These are phyloP conservation scores for Chelonia mydas DNA, from an alignment of 2,797 vertebrate genomes.

Conservation along the genomic window DNA sequence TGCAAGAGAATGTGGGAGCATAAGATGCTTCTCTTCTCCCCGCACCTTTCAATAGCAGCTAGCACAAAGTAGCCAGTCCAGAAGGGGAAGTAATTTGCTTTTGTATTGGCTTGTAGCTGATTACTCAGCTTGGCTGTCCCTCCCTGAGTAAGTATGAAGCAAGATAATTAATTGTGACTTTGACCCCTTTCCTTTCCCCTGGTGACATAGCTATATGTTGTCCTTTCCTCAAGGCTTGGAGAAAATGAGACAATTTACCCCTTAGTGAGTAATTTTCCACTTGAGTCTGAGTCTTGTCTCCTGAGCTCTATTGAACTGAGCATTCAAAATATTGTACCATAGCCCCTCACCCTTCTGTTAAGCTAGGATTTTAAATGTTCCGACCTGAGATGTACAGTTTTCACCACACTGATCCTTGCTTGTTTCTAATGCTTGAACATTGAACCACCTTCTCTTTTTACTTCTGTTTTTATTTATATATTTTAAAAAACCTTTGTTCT, in stretches of 20 bases:
- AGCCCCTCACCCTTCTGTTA: background rate
- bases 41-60: background rate
- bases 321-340: slow-evolving; percentile 6
- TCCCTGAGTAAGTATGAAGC: background rate
- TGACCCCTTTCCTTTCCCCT: slow-evolving; percentile 4
- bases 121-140: slow-evolving; percentile 42
- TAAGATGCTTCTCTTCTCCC: background rate
- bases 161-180: background rate
- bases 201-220: background rate
- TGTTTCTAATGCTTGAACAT: background rate
- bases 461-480: slow-evolving; percentile 13
- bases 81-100: slow-evolving; percentile 56
- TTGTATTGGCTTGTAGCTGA: background rate
- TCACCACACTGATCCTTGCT: background rate
- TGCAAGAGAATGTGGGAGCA: background rate
- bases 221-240: background rate
- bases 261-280: slow-evolving; percentile 10
- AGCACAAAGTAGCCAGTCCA: background rate
- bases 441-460: background rate
- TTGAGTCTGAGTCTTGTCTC: background rate
- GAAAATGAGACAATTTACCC: background rate
- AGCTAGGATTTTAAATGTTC: slow-evolving; percentile 22
- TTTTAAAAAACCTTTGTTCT: slow-evolving; percentile 69
- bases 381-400: background rate
- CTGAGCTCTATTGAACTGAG: slow-evolving; percentile 1